Evolutionary conservation across 2,888 invertebrate species (phyloP).

Genomic region (Aquatica leii): DNA sequence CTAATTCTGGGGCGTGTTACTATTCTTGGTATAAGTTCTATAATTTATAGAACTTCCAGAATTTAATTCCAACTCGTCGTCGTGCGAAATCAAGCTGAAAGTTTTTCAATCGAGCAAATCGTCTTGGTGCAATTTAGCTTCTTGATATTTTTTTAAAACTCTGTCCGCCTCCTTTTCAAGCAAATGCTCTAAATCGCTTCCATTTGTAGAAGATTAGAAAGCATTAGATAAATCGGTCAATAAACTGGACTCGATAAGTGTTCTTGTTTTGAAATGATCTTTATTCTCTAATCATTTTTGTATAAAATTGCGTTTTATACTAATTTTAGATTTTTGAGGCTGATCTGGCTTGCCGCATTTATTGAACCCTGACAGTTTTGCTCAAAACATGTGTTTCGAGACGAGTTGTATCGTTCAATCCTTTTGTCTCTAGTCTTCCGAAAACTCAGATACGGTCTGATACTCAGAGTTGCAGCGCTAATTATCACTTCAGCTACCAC

Average conservation of each 20-base stretch:
- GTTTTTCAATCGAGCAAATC: conserved; percentile 68
- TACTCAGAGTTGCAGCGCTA: conserved; percentile 53
- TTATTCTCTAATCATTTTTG: conserved; percentile 71
- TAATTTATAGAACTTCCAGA: conserved; percentile 67
- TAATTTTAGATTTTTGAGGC: conserved; percentile 47
- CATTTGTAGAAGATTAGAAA: conserved; percentile 42
- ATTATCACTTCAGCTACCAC: conserved; percentile 71
- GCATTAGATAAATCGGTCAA: conserved; percentile 62
- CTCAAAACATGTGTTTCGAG: conserved; percentile 73
- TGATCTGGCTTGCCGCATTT: conserved; percentile 39
- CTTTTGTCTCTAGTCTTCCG: conserved; percentile 51
- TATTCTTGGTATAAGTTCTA: conserved; percentile 67
- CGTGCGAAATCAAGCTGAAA: conserved; percentile 75
- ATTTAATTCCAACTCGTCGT: conserved; percentile 74
- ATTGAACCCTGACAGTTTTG: conserved; percentile 49
- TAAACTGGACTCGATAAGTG: conserved; percentile 66
- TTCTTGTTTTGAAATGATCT: conserved; percentile 78
- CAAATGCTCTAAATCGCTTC: conserved; percentile 50
- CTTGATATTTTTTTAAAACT: conserved; percentile 64
- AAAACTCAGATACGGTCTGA: conserved; percentile 37
- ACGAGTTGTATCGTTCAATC: conserved; percentile 72
- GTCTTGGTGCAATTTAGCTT: conserved; percentile 61
- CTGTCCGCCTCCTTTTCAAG: conserved; percentile 67
- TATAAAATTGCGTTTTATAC: conserved; percentile 56
- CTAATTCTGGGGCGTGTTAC: conserved; percentile 53